These are phyloP conservation scores for Desoria tigrina DNA, from an alignment of 2,888 invertebrate genomes.

Conservation along the genomic window DNA sequence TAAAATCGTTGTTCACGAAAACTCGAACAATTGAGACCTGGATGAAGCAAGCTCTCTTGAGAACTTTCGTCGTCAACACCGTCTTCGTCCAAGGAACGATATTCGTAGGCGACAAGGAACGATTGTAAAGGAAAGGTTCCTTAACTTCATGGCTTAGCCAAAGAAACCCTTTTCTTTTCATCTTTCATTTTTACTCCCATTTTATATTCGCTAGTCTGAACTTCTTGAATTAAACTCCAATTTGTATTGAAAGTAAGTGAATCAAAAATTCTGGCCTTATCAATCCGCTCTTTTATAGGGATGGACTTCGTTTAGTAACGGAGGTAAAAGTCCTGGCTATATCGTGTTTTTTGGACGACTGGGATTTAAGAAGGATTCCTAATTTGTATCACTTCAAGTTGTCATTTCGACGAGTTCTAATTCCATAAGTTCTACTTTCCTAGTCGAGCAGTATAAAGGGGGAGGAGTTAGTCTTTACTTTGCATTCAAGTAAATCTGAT, in stretches of 20 bases:
- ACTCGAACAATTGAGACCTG: background rate
- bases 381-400: too few relatives aligned
- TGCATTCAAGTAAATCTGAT: background rate
- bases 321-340: too few relatives aligned
- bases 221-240: constrained; percentile 29
- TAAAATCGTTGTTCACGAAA: constrained; percentile 24
- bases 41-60: background rate
- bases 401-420: too few relatives aligned
- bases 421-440: too few relatives aligned
- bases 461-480: constrained; percentile 1
- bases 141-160: constrained; percentile 8
- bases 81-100: too few relatives aligned
- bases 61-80: constrained; percentile 1
- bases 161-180: background rate
- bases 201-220: constrained; percentile 35
- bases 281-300: background rate
- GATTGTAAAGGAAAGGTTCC: constrained; percentile 7
- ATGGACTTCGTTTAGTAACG: constrained; percentile 14
- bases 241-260: constrained; percentile 22
- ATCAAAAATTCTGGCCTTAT: constrained; percentile 25
- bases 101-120: constrained; percentile 17
- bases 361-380: too few relatives aligned
- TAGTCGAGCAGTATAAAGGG: too few relatives aligned
- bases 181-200: constrained; percentile 31
- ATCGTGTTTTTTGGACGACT: too few relatives aligned